These are phyloP conservation scores for Parauchenoglanis ngamensis DNA, from an alignment of 2,797 vertebrate genomes.

Conservation along the genomic window DNA sequence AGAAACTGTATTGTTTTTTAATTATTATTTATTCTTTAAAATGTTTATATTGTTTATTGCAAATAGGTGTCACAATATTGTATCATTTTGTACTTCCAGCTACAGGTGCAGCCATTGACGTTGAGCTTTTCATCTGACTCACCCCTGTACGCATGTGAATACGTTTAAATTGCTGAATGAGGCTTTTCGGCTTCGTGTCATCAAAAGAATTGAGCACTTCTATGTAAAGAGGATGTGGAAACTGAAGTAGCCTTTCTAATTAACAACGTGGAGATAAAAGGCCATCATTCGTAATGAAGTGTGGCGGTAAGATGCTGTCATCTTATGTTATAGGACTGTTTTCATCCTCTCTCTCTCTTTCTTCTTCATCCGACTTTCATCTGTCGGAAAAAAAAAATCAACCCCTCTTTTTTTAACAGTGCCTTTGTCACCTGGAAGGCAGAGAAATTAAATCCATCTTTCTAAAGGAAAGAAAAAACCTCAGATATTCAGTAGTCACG, in stretches of 20 bases:
- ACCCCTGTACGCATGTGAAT: neutral
- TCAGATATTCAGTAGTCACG: constrained; percentile 41
- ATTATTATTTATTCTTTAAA: neutral
- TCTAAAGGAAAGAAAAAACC: neutral
- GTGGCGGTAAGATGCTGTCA: constrained; percentile 70
- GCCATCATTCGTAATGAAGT: constrained; percentile 77
- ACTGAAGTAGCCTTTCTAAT: constrained; percentile 67
- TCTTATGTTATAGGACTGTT: constrained; percentile 66
- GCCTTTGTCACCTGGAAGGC: constrained; percentile 60
- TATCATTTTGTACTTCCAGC: neutral
- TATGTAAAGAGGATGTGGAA: constrained; percentile 43
- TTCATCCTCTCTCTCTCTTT: neutral
- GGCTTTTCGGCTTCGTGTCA: neutral
- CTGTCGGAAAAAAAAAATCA: constrained; percentile 50
- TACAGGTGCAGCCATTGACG: too few relatives aligned
- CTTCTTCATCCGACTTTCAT: constrained; percentile 68
- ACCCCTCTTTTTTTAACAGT: constrained; percentile 52
- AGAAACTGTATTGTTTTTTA: neutral
- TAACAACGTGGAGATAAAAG: constrained; percentile 75
- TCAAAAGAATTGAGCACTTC: neutral
- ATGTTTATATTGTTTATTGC: neutral
- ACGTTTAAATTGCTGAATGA: neutral
- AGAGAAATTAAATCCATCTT: constrained; percentile 59
- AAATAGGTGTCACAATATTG: neutral
- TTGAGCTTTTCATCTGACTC: neutral